phyloP scores from a whole-genome alignment of 2,113 vertebrate species.

The Caloenas nicobarica region DNA sequence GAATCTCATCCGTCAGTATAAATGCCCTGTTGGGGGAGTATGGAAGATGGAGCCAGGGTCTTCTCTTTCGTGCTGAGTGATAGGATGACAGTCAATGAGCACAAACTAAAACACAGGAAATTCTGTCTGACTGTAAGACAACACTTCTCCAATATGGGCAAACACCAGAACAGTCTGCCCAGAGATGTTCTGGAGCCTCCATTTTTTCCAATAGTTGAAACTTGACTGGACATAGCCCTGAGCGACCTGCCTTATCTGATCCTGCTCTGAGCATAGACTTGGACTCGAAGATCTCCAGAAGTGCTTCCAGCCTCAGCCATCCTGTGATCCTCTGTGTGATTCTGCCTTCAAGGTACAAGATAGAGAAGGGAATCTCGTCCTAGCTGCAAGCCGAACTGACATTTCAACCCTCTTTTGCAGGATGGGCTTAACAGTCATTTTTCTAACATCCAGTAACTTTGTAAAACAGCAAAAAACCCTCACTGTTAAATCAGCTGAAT shows the following conservation, averaged over 20 bases:
- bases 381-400: background rate
- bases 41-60: background rate
- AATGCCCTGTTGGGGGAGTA: background rate
- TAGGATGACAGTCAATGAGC: background rate
- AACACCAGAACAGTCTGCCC: background rate
- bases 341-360: background rate
- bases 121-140: background rate
- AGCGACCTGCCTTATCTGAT: background rate
- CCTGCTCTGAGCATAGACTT: background rate
- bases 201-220: background rate
- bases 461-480: background rate
- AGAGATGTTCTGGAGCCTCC: background rate
- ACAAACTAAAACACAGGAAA: background rate
- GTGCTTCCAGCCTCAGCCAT: background rate
- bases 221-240: background rate
- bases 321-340: accelerated
- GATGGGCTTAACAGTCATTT: background rate
- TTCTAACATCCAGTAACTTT: accelerated
- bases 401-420: background rate
- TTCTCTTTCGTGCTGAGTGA: accelerated
- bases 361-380: background rate
- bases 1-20: background rate
- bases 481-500: background rate
- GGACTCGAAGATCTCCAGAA: background rate
- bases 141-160: background rate